Base-by-base conservation (phyloP, 2,888 invertebrate genomes). In the Dynastes tityus region DNA sequence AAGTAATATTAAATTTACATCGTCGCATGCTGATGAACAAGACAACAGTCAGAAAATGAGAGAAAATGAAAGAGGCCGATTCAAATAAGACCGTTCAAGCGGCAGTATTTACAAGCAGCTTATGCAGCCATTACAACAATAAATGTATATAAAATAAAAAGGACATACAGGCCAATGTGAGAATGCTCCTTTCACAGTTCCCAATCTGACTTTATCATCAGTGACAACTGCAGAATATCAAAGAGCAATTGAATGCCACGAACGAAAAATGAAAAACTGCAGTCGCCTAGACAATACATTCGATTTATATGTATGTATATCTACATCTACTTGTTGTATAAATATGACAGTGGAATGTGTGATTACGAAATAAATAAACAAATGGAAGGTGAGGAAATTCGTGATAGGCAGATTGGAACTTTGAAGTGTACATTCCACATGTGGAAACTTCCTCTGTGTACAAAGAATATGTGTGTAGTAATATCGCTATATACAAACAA, bases 101-200 rank as follows among this genome's bases (percentile, higher is more conserved):
- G 89, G 91, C 90, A 89, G 89, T 91, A 91, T 91, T 90, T 91
- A 91, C 91, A 91, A 89, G 86, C 87, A 84, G 76, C 78, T 75
- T 63, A 78, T 61, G 73, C 78, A 78, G 78, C 78, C 78, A 78
- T 74, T 65, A 73, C 73, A 73, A 78, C 74, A 73, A 82, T 86
- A 86, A 84, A 89, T 88, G 61, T 65, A 9, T 58, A 58, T 58
- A 67, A 67, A 64, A 73, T 45, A 71, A 84, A 84, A 83, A 85
- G 85, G 86, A 85, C 86, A 83, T 86, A 87, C 86, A 86, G 75
- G 79, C 77, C 73, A 79, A 92, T 92, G 93, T 92, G 93, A 93
- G 93, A 93, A 93, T 92, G 93, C 92, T 92, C 92, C 92, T 92
- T 93, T 93, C 92, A 92, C 92, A 93, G 93, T 92, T 93, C 92